Conservation (phyloP, 2,888 invertebrate species). For the Drymonia ruficornis region DNA sequence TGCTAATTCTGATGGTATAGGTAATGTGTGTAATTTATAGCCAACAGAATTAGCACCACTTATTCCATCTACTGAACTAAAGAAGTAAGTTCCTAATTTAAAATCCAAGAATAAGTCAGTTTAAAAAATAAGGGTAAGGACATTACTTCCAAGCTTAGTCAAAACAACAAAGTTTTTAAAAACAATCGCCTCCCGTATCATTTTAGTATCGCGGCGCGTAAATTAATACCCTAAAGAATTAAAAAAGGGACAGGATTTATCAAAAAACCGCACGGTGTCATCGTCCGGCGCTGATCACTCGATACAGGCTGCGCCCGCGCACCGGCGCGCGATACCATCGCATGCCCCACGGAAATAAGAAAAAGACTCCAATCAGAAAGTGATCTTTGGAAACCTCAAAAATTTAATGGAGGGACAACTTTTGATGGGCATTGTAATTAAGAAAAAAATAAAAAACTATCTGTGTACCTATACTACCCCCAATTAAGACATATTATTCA, state of each 20-base stretch:
- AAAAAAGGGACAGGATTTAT: constrained; percentile 59
- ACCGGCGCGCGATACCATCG: constrained; percentile 42
- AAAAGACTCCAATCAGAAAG: constrained; percentile 25
- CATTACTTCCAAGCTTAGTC: too few relatives aligned
- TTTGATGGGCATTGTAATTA: neutral
- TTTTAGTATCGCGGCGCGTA: constrained; percentile 65
- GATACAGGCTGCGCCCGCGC: constrained; percentile 48
- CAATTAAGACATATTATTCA: too few relatives aligned
- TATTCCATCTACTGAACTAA: too few relatives aligned
- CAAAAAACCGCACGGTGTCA: constrained; percentile 75
- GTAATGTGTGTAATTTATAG: too few relatives aligned
- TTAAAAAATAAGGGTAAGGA: too few relatives aligned
- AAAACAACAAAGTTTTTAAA: neutral
- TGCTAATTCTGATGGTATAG: too few relatives aligned
- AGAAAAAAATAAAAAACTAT: neutral
- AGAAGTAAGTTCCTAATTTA: too few relatives aligned
- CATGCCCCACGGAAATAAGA: constrained; percentile 31
- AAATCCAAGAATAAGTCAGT: too few relatives aligned
- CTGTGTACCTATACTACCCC: too few relatives aligned
- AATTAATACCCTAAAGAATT: constrained; percentile 71
- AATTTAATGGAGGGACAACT: constrained; percentile 7
- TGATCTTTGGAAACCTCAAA: constrained; percentile 39
- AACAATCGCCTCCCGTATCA: constrained; percentile 34
- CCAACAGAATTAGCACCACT: too few relatives aligned
- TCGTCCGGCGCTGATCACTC: constrained; percentile 71